Base-by-base conservation (phyloP, 2,797 vertebrate genomes). In the Xenentodon cancila region DNA sequence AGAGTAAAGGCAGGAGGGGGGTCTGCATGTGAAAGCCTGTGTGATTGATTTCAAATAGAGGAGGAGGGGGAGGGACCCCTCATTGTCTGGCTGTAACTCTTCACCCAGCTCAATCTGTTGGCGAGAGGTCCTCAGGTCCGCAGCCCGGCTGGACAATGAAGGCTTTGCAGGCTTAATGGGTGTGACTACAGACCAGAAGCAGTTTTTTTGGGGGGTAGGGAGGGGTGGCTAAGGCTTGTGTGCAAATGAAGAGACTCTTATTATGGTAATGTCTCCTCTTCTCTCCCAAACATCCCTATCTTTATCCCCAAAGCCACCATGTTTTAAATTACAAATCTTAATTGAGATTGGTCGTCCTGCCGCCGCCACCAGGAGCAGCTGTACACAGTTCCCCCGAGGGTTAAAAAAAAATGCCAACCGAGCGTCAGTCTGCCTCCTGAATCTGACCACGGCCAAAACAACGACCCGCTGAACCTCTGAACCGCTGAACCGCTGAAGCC, bases 241-340 rank as follows among this genome's bases (percentile, higher is more conserved):
- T 94, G 93, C 84, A 92, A 93, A 94, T 93, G 91, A 92, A 88
- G 87, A 83, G 87, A 73, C 91, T 88, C 91, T 93, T 93, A 91
- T 93, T 91, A 94, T 94, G 93, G 43, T 85, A 93, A 93, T 92
- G 65, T 54, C n/a, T 46, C 69, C 75, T 83, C 74, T 76, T 78
- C 72, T 79, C 57, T 68, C 70, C 78, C 79, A 84, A 86, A 89
- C 55, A 63, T 82, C 85, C 84, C 25, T 76, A 88, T 91, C 90
- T 90, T 92, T 90, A 90, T 89, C 80, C 82, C 50, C 49, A 64
- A 6, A 50, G 81, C 77, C 81, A 77, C 81, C 81, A 87, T 91
- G 86, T 90, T 91, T 92, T 88, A 92, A 92, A 89, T 91, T 76
- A 90, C 87, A 90, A 91, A 92, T 91, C 90, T 90, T 89, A 91